A percentile compares a stretch with the other conserved stretches of the same genome.
Conservation (phyloP, 2,888 invertebrate species). For the Hydraecia micacea region DNA sequence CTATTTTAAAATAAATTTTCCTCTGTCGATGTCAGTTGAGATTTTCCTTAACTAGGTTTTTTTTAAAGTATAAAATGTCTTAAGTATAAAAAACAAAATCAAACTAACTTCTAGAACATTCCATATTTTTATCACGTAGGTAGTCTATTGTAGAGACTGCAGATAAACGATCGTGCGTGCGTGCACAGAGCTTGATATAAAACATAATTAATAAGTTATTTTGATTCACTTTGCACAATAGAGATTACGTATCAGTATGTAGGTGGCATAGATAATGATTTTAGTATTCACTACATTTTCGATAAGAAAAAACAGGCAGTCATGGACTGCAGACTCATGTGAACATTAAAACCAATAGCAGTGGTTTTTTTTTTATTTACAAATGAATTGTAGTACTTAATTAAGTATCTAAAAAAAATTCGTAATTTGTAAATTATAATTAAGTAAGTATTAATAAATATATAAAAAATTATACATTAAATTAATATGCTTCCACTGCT, state of each 20-base stretch:
- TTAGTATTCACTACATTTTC: conserved; percentile 17
- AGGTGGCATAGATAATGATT: conserved; percentile 39
- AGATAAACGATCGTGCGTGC: conserved; percentile 7
- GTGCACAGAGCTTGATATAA: conserved; percentile 9
- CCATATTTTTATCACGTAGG: conserved; percentile 6
- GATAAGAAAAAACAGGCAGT: conserved; percentile 6
- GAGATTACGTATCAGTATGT: conserved; percentile 51
- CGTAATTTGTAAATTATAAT: no score
- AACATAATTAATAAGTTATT: conserved; percentile 38
- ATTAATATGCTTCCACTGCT: not conserved
- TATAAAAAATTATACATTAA: not conserved
- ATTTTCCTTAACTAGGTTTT: not conserved
- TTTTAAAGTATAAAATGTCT: not conserved
- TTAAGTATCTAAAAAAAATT: no score
- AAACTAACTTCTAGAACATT: conserved; percentile 14
- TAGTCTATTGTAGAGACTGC: conserved; percentile 12
- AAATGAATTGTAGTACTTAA: not conserved
- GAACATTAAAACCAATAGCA: not conserved
- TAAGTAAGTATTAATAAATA: no score
- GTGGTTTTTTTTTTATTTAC: not conserved
- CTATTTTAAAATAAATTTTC: not conserved
- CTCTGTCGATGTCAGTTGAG: no score
- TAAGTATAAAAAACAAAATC: not conserved
- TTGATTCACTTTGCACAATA: conserved; percentile 43
- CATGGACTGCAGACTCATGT: not conserved